Percentiles rank a stretch among this genome's conserved stretches.
phyloP scores from a whole-genome alignment of 1,140 invertebrate genomes.

The Spodoptera litura region DNA sequence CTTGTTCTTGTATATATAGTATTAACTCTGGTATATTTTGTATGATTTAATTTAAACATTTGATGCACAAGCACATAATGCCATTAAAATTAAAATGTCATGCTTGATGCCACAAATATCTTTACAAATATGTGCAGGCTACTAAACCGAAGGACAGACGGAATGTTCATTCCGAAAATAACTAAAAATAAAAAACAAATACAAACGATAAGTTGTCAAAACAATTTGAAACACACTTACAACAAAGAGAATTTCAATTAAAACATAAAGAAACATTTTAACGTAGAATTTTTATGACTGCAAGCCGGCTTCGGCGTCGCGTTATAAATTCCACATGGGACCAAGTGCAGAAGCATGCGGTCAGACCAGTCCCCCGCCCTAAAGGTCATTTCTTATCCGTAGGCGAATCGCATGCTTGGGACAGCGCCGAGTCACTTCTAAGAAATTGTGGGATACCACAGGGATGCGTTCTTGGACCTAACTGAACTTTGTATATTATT shows the following conservation, averaged over 20 bases:
- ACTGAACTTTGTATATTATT: conserved; percentile 11
- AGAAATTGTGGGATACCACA: conserved; percentile 42
- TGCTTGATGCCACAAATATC: not conserved
- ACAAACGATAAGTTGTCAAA: conserved; percentile 13
- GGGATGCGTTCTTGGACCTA: conserved; percentile 38
- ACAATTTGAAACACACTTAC: conserved; percentile 16
- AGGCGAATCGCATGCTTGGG: conserved; percentile 69
- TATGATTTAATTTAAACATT: too few relatives aligned
- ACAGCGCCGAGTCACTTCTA: conserved; percentile 35
- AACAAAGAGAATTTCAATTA: conserved; percentile 41
- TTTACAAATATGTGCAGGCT: not conserved
- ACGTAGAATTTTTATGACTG: conserved; percentile 45
- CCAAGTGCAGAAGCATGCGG: conserved; percentile 67
- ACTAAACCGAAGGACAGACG: not conserved
- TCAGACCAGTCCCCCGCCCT: conserved; percentile 73
- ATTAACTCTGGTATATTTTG: too few relatives aligned
- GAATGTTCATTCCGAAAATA: not conserved
- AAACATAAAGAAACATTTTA: conserved; percentile 41
- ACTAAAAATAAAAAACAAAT: not conserved
- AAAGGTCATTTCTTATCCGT: conserved; percentile 76
- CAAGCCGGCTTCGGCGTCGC: conserved; percentile 42
- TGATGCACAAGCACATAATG: too few relatives aligned
- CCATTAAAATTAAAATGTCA: too few relatives aligned
- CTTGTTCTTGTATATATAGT: too few relatives aligned
- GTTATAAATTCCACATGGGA: conserved; percentile 59